These are phyloP conservation scores for Drosophila busckii DNA, from an alignment of 1,140 invertebrate species.

Conservation along the genomic window DNA sequence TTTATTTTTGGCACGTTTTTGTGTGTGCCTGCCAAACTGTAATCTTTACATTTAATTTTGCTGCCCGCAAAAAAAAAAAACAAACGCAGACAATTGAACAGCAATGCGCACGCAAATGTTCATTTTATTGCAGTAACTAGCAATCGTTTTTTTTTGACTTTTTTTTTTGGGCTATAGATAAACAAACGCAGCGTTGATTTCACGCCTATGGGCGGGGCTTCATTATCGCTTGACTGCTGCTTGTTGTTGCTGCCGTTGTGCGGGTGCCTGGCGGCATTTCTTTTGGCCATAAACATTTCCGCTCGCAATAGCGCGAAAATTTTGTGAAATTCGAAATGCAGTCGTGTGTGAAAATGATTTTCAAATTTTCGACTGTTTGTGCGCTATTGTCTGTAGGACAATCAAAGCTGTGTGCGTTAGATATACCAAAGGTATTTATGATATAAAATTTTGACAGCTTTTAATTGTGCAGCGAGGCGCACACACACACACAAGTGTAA, in stretches of 20 bases:
- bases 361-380: conserved; percentile 66
- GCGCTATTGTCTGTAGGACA: conserved; percentile 60
- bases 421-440: conserved; percentile 57
- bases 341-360: conserved; percentile 76
- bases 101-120: conserved; percentile 44
- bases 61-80: too few species aligned
- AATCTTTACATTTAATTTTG: conserved; percentile 56
- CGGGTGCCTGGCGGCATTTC: conserved; percentile 27
- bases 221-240: conserved; percentile 39
- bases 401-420: too few species aligned
- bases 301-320: conserved; percentile 22
- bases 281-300: conserved; percentile 63
- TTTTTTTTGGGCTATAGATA: conserved; percentile 10
- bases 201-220: conserved; percentile 38
- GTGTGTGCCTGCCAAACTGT: conserved; percentile 37
- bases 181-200: conserved; percentile 30
- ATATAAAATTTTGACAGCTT: conserved; percentile 68
- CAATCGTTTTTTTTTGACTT: not conserved
- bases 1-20: conserved; percentile 35
- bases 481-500: not conserved
- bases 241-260: conserved; percentile 3
- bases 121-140: not conserved
- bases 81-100: conserved; percentile 43
- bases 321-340: conserved; percentile 49
- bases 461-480: conserved; percentile 66